A percentile compares a stretch with the other conserved stretches of the same genome.
Evolutionary conservation across 2,113 vertebrate species (phyloP).

Genomic region (Cygnus buccinator): DNA sequence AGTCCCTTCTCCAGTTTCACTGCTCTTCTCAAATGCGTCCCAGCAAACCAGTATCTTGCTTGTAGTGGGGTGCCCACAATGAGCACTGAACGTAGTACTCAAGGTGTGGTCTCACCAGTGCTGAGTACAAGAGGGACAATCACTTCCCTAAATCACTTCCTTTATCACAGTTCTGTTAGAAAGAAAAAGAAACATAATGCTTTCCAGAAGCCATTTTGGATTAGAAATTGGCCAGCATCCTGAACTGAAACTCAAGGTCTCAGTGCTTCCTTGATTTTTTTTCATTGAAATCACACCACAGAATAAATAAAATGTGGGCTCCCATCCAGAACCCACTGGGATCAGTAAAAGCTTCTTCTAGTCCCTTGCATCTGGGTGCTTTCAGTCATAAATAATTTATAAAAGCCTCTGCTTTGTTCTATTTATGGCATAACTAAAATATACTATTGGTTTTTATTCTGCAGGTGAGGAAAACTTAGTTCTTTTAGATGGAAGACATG

Average conservation of each 20-base stretch:
- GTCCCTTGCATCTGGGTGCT: neutral
- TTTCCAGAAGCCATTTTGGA: constrained; percentile 44
- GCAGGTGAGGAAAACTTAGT: constrained; percentile 74
- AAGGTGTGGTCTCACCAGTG: neutral
- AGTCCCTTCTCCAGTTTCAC: neutral
- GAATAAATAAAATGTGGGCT: constrained; percentile 44
- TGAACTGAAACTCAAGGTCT: constrained; percentile 36
- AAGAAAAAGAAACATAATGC: neutral
- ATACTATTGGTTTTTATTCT: constrained; percentile 1
- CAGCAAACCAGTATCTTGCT: neutral
- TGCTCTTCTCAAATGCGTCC: neutral
- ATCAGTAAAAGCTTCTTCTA: constrained; percentile 27
- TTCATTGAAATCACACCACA: constrained; percentile 1
- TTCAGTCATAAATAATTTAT: neutral
- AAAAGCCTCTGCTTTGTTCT: neutral
- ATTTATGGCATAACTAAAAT: constrained; percentile 32
- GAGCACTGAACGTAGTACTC: neutral
- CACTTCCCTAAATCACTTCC: neutral
- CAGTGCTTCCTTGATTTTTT: constrained; percentile 22
- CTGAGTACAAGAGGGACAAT: neutral
- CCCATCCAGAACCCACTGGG: constrained; percentile 47
- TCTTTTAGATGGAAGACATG: constrained; percentile 80
- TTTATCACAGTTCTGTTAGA: neutral
- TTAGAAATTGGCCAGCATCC: constrained; percentile 36
- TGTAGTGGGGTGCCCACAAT: neutral